phyloP scores from a whole-genome alignment of 2,888 invertebrate species.

The Gortyna flavago region DNA sequence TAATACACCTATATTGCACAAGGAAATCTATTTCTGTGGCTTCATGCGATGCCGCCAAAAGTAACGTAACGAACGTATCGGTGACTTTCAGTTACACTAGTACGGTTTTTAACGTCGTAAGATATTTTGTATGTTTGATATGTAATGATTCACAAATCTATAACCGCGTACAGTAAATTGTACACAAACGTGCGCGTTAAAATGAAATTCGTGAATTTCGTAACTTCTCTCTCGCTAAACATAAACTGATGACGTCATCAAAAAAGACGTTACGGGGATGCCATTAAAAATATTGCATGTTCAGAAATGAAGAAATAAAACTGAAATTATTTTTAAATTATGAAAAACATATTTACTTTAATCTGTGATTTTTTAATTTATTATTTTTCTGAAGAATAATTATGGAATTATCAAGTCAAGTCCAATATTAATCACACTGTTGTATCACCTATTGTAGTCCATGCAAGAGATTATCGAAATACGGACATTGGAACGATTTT shows the following conservation, averaged over 20 bases:
- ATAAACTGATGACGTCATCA: conserved; percentile 88
- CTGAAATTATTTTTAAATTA: neutral
- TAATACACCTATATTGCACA: conserved; percentile 81
- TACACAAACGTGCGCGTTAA: conserved; percentile 71
- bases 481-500: too few species aligned
- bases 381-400: too few species aligned
- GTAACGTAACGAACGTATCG: conserved; percentile 78
- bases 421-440: too few species aligned
- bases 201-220: conserved; percentile 80
- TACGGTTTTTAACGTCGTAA: conserved; percentile 22
- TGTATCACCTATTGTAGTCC: too few species aligned
- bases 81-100: conserved; percentile 65
- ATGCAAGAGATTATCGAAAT: too few species aligned
- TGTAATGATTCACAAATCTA: conserved; percentile 49
- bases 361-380: neutral
- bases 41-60: conserved; percentile 89
- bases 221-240: conserved; percentile 82
- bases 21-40: conserved; percentile 88
- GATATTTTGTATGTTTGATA: conserved; percentile 31
- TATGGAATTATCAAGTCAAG: too few species aligned
- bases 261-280: conserved; percentile 74
- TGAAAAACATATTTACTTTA: too few species aligned
- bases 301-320: neutral
- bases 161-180: conserved; percentile 69
- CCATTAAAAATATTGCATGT: conserved; percentile 29